phyloP scores from a whole-genome alignment of 2,888 invertebrate genomes.

The Phortica magna region DNA sequence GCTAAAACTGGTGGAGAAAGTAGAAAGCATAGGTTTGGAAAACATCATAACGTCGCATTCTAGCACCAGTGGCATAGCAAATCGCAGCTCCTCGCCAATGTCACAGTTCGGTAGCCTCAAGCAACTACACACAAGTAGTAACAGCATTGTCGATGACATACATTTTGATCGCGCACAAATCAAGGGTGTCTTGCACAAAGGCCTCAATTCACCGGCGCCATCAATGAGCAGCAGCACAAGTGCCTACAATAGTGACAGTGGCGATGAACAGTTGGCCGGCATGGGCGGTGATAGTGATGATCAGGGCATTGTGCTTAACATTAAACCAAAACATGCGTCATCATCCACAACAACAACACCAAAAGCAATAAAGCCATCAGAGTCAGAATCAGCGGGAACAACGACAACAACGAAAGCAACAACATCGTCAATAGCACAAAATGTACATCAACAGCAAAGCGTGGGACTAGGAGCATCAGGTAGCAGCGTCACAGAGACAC shows the following conservation, averaged over 20 bases:
- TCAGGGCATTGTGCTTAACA: conserved; percentile 59
- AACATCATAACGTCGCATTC: conserved; percentile 83
- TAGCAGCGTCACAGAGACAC: conserved; percentile 69
- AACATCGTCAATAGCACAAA: conserved; percentile 37
- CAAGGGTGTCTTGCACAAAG: conserved; percentile 73
- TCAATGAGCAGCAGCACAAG: conserved; percentile 54
- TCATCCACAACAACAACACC: conserved; percentile 37
- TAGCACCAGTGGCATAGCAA: conserved; percentile 79
- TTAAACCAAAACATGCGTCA: conserved; percentile 48
- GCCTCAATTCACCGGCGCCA: conserved; percentile 56
- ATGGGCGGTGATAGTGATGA: conserved; percentile 52
- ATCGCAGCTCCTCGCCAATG: conserved; percentile 86
- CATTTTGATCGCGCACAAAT: conserved; percentile 79
- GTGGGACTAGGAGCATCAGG: conserved; percentile 6
- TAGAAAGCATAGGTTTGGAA: conserved; percentile 84
- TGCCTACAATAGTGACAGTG: conserved; percentile 59
- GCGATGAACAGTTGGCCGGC: conserved; percentile 31
- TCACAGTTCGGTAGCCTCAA: conserved; percentile 85
- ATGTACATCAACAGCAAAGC: conserved; percentile 21
- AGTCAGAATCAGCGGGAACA: conserved; percentile 3
- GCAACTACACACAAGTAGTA: conserved; percentile 78
- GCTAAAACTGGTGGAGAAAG: conserved; percentile 82
- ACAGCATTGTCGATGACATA: conserved; percentile 75
- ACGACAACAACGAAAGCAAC: conserved; percentile 75
- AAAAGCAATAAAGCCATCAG: not conserved